Conservation (phyloP, 2,888 invertebrate species). For the Eupeodes latifasciatus region DNA sequence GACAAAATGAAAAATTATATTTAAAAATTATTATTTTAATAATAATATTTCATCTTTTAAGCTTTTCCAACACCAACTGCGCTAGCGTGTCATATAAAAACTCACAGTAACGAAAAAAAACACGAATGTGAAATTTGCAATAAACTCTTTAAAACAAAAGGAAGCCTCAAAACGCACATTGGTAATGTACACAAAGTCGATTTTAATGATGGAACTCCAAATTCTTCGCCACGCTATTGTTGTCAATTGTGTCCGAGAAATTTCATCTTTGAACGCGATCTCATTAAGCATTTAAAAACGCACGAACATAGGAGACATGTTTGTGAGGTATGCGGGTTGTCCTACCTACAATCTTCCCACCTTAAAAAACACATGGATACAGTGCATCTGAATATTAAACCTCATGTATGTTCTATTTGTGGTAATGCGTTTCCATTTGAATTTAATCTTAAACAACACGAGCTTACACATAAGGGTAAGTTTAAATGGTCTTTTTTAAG, state of each 20-base stretch:
- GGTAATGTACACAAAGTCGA: slow-evolving; percentile 70
- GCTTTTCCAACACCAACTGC: slow-evolving; percentile 72
- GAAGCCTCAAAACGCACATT: slow-evolving; percentile 67
- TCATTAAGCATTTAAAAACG: slow-evolving; percentile 65
- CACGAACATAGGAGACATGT: slow-evolving; percentile 67
- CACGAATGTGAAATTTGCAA: slow-evolving; percentile 71
- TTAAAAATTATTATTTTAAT: too few species aligned
- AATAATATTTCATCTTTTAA: slow-evolving; percentile 8
- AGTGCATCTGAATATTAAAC: slow-evolving; percentile 60
- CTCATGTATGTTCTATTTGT: slow-evolving; percentile 57
- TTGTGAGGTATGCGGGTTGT: slow-evolving; percentile 60
- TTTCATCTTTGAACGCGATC: slow-evolving; percentile 70
- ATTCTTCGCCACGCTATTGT: slow-evolving; percentile 64
- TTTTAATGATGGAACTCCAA: slow-evolving; percentile 68
- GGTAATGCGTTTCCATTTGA: slow-evolving; percentile 71
- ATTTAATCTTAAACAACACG: slow-evolving; percentile 68
- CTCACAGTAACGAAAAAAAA: slow-evolving; percentile 68
- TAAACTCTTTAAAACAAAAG: slow-evolving; percentile 70
- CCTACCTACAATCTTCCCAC: slow-evolving; percentile 69
- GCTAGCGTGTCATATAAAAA: slow-evolving; percentile 67
- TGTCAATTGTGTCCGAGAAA: slow-evolving; percentile 68
- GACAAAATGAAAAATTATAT: too few species aligned
- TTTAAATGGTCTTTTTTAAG: not conserved
- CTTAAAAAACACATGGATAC: slow-evolving; percentile 69
- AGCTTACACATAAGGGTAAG: slow-evolving; percentile 65